Evolutionary conservation across 2,113 vertebrate genomes (phyloP).

Genomic region (Bothrops jararaca): DNA sequence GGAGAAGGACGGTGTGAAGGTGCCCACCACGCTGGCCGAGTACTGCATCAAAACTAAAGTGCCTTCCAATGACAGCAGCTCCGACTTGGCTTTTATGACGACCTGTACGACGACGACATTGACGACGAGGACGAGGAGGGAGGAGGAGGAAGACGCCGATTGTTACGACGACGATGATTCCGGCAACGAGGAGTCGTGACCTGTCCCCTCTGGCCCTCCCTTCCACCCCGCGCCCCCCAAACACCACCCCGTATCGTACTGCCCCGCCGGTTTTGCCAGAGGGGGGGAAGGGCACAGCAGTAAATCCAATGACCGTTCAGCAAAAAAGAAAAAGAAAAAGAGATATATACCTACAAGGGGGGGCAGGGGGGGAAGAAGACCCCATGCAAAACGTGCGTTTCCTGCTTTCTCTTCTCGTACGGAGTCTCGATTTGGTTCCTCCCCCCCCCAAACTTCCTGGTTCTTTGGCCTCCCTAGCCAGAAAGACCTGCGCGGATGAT

Average conservation of each 20-base stretch:
- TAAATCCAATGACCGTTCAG: slow-evolving; percentile 69
- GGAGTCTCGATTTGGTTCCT: slow-evolving; percentile 58
- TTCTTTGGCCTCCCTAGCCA: slow-evolving; percentile 67
- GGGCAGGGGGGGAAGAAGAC: slow-evolving; percentile 38
- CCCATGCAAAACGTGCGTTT: slow-evolving; percentile 53
- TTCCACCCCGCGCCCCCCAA: not conserved
- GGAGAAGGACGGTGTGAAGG: slow-evolving; percentile 95
- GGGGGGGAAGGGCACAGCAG: slow-evolving; percentile 73
- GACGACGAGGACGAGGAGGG: slow-evolving; percentile 87
- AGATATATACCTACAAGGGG: slow-evolving; percentile 22
- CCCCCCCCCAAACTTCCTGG: not conserved
- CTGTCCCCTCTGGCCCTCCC: slow-evolving; percentile 54
- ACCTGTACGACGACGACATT: slow-evolving; percentile 95
- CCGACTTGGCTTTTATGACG: slow-evolving; percentile 97
- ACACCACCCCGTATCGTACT: slow-evolving; percentile 50
- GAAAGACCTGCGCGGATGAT: slow-evolving; percentile 67
- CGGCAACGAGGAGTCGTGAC: slow-evolving; percentile 96
- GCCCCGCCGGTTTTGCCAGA: slow-evolving; percentile 74
- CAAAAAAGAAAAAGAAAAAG: slow-evolving; percentile 37
- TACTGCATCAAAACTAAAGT: slow-evolving; percentile 99
- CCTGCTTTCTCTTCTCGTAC: slow-evolving; percentile 70
- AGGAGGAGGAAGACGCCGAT: slow-evolving; percentile 82
- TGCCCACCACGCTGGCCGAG: slow-evolving; percentile 95
- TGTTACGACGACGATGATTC: slow-evolving; percentile 96
- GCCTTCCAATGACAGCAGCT: slow-evolving; percentile 98